Evolutionary conservation across 2,113 vertebrate genomes (phyloP), one percentile per base, ranked within the genome.

Genomic region (Nanorana parkeri): DNA sequence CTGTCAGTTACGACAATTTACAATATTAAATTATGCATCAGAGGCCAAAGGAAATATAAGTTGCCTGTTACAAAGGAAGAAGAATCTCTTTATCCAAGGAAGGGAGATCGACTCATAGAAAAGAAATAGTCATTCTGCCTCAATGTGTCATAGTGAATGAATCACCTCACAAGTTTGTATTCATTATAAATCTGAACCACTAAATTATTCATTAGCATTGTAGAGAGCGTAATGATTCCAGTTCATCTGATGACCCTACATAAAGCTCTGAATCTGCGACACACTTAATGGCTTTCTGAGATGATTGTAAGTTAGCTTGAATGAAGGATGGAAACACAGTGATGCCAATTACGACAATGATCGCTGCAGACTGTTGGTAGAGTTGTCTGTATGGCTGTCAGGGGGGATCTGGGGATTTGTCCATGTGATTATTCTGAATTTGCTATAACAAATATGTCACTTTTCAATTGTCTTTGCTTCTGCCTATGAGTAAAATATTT

Each of bases 201-300:
- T 67, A 56, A 78, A 78, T 55, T 54, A 78, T 67, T 78, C 67
- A 78, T 78, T 66, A 36, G 24, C 29, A 28, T 65, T 32, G 26
- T 67, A 55, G 19, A 58, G 63, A 78, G 68, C n/a, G 64, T 26
- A 67, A 56, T 78, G 56, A 78, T 68, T 78, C 20, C 51, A 56
- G 47, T 24, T 78, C 77, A 78, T 55, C 47, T 56, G 26, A 78
- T 78, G 76, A 78, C 64, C 63, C 51, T 29, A 78, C 77, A 78
- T 78, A 68, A 56, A 78, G 32, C 36, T 23, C 60, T 28, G 23
- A 21, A 36, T 64, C 56, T 63, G 19, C 47, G 20, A 65, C 61
- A 28, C 51, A 32, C 17, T 32, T 73, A 74, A 74, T 32, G 32
- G 71, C n/a, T 56, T 78, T 64, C 74, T 36, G 51, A 67, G 74